A percentile compares a stretch with the other conserved stretches of the same genome.
These are phyloP conservation scores for Zhuqinia jingwanae DNA, from an alignment of 2,888 invertebrate genomes.

Conservation along the genomic window DNA sequence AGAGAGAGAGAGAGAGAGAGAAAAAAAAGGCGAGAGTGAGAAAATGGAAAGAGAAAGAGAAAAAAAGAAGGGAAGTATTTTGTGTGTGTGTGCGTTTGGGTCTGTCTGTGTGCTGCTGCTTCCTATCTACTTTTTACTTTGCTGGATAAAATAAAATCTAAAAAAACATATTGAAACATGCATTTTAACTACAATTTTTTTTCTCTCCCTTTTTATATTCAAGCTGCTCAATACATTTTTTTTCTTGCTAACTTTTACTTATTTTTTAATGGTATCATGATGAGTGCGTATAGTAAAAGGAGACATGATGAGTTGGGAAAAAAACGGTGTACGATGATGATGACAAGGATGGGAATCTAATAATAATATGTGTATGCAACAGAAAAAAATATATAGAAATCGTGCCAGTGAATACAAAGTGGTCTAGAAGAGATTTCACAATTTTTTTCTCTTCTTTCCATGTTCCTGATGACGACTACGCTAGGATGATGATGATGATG, in stretches of 20 bases:
- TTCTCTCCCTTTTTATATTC: conserved; percentile 39
- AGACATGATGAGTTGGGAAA: conserved; percentile 46
- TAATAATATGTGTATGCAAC: no score
- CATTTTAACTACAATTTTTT: conserved; percentile 27
- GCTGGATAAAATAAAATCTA: conserved; percentile 17
- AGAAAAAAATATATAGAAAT: conserved; percentile 59
- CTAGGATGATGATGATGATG: conserved; percentile 60
- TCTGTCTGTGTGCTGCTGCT: conserved; percentile 36
- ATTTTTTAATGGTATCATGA: conserved; percentile 69
- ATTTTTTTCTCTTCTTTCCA: background rate
- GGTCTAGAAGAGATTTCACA: conserved; percentile 64
- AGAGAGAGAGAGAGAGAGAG: conserved; percentile 27
- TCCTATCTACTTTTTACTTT: conserved; percentile 33
- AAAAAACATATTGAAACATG: conserved; percentile 63
- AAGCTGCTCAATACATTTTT: conserved; percentile 70
- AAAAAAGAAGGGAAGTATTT: conserved; percentile 40
- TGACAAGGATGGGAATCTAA: background rate
- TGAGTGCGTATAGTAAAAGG: conserved; percentile 24
- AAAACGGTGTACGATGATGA: conserved; percentile 8
- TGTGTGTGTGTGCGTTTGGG: background rate
- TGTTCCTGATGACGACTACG: background rate
- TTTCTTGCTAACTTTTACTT: conserved; percentile 64
- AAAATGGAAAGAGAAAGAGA: conserved; percentile 17
- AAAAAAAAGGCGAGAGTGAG: conserved; percentile 1
- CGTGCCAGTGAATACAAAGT: conserved; percentile 73